Evolutionary conservation across 2,888 invertebrate species (phyloP), one percentile per base, ranked within the genome.

Genomic region (Caenorhabditis zanzibari): DNA sequence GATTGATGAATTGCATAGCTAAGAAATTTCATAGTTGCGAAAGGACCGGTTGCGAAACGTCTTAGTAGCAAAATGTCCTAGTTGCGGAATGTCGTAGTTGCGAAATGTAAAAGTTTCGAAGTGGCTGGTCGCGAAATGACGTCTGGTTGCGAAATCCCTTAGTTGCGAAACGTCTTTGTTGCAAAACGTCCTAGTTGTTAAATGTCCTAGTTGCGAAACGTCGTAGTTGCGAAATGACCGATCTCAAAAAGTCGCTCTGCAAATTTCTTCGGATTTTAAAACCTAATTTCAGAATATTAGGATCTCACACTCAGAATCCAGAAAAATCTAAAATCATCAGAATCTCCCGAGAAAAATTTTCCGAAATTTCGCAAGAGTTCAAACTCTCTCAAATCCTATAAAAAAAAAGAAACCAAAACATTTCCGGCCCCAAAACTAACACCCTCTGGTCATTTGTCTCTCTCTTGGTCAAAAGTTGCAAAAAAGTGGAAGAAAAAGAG

Each of bases 391-490:
- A 6, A 38, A 38, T 38, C 7, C 32, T 6, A 38, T 19, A n/a
- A 47, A 19, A 5, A n/a, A 47, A 47, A 47, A 19, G 19, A 47
- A 19, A 6, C n/a, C 44, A 14, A 44, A 14, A 44, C 4, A 44
- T 44, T 14, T 44, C 16, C 2, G 2, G 4, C n/a, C 4, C n/a
- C n/a, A 19, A 47, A 47, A 47, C 47, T 47, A 47, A 47, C 47
- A 47, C 47, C 47, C 47, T 47, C 19, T 47, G 47, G 47, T 47
- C 47, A 47, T 47, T 47, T 47, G 47, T 47, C 44, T 44, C 44
- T 44, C 47, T 19, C 19, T 47, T 19, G n/a, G 47, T 47, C 47
- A 47, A 47, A 47, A 47, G 47, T 47, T 47, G n/a, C 28, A 56
- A 56, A 38, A 61, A 61, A 54, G 19, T 19, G 19, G 49, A 19